A percentile compares a stretch with the other conserved stretches of the same genome.
Conservation (phyloP, 2,888 invertebrate genomes). For the Amphipyra berbera region DNA sequence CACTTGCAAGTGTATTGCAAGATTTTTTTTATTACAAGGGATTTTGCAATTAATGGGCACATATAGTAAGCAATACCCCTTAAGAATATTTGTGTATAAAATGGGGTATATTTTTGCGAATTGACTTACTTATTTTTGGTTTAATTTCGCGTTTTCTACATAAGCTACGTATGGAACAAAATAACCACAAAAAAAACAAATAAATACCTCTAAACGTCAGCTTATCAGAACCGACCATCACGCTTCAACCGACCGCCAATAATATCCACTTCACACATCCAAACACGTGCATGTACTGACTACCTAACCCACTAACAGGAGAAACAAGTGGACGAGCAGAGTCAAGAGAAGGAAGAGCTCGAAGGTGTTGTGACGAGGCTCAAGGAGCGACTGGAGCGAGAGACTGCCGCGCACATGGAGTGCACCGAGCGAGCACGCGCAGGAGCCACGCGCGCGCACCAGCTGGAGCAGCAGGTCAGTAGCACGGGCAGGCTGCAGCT, state of each 20-base stretch:
- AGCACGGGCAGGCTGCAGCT: neutral
- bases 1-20: no score
- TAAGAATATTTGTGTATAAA: no score
- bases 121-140: no score
- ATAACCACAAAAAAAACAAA: no score
- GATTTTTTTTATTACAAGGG: no score
- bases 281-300: conserved; percentile 62
- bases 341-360: conserved; percentile 97
- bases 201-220: conserved; percentile 2
- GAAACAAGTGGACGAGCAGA: conserved; percentile 96
- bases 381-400: conserved; percentile 96
- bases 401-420: conserved; percentile 96
- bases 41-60: no score
- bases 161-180: no score
- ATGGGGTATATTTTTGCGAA: no score
- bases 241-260: conserved; percentile 44
- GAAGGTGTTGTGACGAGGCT: conserved; percentile 95
- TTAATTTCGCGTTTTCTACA: no score
- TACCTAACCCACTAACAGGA: conserved; percentile 88
- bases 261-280: conserved; percentile 34
- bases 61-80: no score
- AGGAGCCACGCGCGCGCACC: conserved; percentile 89
- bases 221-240: conserved; percentile 31
- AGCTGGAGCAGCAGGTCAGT: conserved; percentile 90
- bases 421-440: conserved; percentile 93